A percentile compares a stretch with the other conserved stretches of the same genome.
These are phyloP conservation scores for Amiota minor DNA, from an alignment of 2,888 invertebrate genomes.

Conservation along the genomic window DNA sequence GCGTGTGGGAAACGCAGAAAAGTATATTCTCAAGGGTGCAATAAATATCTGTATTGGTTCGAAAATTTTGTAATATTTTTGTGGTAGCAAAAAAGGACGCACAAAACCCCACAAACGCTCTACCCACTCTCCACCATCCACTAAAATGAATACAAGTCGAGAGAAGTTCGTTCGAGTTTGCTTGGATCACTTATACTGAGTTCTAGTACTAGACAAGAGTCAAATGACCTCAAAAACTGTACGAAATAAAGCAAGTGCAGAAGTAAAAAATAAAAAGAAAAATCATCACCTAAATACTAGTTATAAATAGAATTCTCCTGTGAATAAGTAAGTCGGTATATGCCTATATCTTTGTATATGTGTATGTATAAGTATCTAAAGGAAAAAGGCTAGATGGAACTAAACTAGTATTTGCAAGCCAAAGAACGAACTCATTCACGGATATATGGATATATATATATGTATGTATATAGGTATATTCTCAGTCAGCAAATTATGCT, in stretches of 20 bases:
- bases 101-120: too few species aligned
- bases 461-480: too few species aligned
- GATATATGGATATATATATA: too few species aligned
- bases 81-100: neutral
- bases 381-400: too few species aligned
- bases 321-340: neutral
- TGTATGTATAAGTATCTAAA: neutral
- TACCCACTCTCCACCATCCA: neutral
- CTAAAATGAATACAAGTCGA: neutral
- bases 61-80: constrained; percentile 6
- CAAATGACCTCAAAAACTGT: neutral
- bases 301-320: constrained; percentile 4
- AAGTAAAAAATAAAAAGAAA: neutral
- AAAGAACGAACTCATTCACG: too few species aligned
- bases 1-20: constrained; percentile 3
- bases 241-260: neutral
- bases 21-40: constrained; percentile 15
- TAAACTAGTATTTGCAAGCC: too few species aligned
- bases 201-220: constrained; percentile 1
- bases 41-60: constrained; percentile 19
- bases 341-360: neutral
- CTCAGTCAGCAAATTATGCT: too few species aligned
- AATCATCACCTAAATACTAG: neutral
- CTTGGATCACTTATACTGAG: neutral
- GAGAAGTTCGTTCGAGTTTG: neutral